These are phyloP conservation scores for Dryas iulia DNA, from an alignment of 1,140 invertebrate species.

Conservation along the genomic window DNA sequence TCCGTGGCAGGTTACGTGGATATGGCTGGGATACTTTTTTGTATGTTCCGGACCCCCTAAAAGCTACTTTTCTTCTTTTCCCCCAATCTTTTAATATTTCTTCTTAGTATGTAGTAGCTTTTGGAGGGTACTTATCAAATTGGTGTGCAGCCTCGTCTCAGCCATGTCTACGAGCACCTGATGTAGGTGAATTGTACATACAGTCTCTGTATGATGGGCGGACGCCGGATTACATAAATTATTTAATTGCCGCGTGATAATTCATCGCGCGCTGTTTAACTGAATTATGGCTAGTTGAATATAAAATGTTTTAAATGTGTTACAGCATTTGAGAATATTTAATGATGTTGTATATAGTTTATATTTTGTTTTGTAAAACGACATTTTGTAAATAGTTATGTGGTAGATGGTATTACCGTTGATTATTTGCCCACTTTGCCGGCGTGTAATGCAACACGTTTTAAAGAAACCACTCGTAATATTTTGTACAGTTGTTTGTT, in stretches of 20 bases:
- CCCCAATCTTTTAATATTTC: neutral
- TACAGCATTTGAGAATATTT: constrained; percentile 80
- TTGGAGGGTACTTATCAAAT: neutral
- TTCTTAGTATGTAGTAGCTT: neutral
- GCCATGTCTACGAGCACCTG: constrained; percentile 21
- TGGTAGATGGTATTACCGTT: constrained; percentile 53
- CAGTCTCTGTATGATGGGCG: constrained; percentile 46
- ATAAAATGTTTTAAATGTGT: constrained; percentile 80
- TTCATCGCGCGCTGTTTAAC: constrained; percentile 55
- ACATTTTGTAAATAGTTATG: constrained; percentile 69
- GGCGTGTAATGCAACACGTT: constrained; percentile 61
- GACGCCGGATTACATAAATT: constrained; percentile 48
- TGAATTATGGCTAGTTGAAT: constrained; percentile 77
- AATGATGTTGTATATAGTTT: constrained; percentile 80
- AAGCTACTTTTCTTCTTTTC: neutral
- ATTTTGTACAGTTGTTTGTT: constrained; percentile 80
- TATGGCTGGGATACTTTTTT: neutral
- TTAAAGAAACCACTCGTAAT: constrained; percentile 78
- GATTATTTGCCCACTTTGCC: constrained; percentile 66
- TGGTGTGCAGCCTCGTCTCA: neutral
- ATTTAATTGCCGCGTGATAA: constrained; percentile 45
- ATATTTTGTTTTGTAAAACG: constrained; percentile 77
- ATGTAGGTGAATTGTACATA: constrained; percentile 64
- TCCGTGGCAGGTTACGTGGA: constrained; percentile 21
- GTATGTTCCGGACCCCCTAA: neutral